phyloP scores from a whole-genome alignment of 2,888 invertebrate genomes.

The Masnerella sp. region DNA sequence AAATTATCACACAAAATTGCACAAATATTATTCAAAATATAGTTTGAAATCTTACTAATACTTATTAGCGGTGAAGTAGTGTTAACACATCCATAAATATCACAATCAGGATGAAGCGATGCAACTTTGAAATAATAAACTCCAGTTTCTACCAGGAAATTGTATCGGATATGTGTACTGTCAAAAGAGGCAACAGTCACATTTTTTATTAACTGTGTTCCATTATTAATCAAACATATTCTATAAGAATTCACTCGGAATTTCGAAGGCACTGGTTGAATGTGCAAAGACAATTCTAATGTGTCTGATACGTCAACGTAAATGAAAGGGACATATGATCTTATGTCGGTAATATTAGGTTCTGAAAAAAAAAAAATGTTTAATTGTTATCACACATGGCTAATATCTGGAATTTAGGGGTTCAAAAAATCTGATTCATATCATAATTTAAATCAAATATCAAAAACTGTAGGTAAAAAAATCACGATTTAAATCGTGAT shows the following conservation, averaged over 20 bases:
- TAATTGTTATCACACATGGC: no score
- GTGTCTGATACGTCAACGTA: constrained; percentile 72
- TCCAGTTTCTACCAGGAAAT: constrained; percentile 68
- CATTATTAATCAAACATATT: constrained; percentile 72
- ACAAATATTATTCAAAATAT: no score
- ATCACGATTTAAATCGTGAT: neutral
- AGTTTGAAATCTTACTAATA: constrained; percentile 69
- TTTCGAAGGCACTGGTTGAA: constrained; percentile 70
- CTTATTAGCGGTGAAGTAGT: constrained; percentile 72
- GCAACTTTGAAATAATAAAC: constrained; percentile 73
- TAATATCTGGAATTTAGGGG: no score
- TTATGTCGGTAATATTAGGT: constrained; percentile 58
- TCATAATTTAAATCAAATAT: no score
- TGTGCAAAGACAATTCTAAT: constrained; percentile 66
- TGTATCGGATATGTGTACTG: constrained; percentile 62
- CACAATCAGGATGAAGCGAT: constrained; percentile 69
- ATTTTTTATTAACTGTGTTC: constrained; percentile 62
- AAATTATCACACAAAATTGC: no score
- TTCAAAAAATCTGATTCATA: no score
- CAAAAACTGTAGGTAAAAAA: neutral
- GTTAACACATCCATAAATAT: constrained; percentile 69
- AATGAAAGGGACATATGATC: constrained; percentile 69
- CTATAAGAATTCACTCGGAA: constrained; percentile 72
- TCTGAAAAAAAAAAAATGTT: no score
- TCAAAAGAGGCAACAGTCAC: constrained; percentile 48